Base-by-base conservation (phyloP, 35 echinoderm and acorn worm genomes). In the Eucidaris tribuloides region DNA sequence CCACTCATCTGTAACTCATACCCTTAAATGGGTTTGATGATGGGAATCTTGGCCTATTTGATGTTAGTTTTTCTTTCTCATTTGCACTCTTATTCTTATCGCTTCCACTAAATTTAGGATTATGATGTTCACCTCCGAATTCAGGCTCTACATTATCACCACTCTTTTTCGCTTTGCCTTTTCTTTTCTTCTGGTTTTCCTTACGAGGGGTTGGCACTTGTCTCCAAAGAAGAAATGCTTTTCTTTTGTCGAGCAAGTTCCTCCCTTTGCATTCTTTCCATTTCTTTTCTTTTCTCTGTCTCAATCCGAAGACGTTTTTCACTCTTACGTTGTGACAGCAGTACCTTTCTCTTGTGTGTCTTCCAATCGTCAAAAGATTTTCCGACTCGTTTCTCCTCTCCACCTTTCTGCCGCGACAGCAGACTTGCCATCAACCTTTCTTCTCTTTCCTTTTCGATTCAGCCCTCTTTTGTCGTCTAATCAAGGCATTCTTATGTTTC, bases 1-100 rank as follows among this genome's bases (percentile, higher is more conserved):
- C 85, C 85, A 87, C 23, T 87, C 85, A 45, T 87, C 85, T n/a
- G 46, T 87, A 87, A 14, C 35, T 79, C 76, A 87, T 23, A 14
- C 76, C 76, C 52, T 64, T 79, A 9, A 87, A 63, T 13, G 85
- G 85, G 56, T 87, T 87, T 4, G 72, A 65, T 1, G 85, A 87
- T 42, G 85, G 72, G n/a, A n/a, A 40, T 0, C 25, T 81, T 34
- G 22, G 38, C 18, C 45, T 11, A 29, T 18, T 37, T 3, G 42
- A 4, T 52, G 23, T 11, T 7, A 18, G 24, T 48, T 11, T 20
- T 7, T 40, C 35, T 84, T 70, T 42, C 52, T 58, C 39, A 37
- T 63, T 36, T 31, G 32, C 29, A 17, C 20, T 32, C 39, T 2
- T 65, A 20, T 44, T 6, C 40, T 7, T n/a, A 63, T 65, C 34